Evolutionary conservation across 1,140 invertebrate species (phyloP).

Genomic region (Halyomorpha halys): DNA sequence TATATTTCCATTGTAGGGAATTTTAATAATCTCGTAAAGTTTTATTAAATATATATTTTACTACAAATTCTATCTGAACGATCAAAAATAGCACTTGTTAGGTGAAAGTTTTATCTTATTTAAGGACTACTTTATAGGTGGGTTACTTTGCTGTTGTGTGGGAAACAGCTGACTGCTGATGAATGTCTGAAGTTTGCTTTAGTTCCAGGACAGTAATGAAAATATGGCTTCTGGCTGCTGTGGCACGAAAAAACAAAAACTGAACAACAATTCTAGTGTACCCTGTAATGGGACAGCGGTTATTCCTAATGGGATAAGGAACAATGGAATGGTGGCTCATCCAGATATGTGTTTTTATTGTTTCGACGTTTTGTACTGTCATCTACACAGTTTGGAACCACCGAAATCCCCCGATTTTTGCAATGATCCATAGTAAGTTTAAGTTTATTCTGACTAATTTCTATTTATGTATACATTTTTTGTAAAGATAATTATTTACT

Average conservation of each 20-base stretch:
- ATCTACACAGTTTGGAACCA: slow-evolving; percentile 83
- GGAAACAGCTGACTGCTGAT: neutral
- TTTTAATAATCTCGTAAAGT: neutral
- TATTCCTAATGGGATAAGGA: slow-evolving; percentile 43
- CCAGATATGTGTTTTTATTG: slow-evolving; percentile 97
- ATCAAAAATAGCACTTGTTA: neutral
- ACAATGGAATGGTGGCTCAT: slow-evolving; percentile 59
- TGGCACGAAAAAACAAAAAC: slow-evolving; percentile 79
- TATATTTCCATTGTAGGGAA: too few species aligned
- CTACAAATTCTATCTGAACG: neutral
- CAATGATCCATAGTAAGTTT: slow-evolving; percentile 88
- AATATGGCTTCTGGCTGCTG: slow-evolving; percentile 76
- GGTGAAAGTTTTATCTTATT: neutral
- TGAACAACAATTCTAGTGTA: slow-evolving; percentile 56
- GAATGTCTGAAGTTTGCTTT: neutral
- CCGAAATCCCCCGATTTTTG: slow-evolving; percentile 82
- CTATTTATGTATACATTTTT: too few species aligned
- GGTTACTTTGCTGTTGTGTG: neutral
- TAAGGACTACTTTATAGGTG: neutral
- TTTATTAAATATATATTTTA: neutral
- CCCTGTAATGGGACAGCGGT: slow-evolving; percentile 41
- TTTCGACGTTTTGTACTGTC: slow-evolving; percentile 92
- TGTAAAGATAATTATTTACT: too few species aligned
- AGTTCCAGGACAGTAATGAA: slow-evolving; percentile 14
- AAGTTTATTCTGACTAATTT: neutral